Conservation (phyloP, 2,888 invertebrate species). For the Heliconius charithonia region DNA sequence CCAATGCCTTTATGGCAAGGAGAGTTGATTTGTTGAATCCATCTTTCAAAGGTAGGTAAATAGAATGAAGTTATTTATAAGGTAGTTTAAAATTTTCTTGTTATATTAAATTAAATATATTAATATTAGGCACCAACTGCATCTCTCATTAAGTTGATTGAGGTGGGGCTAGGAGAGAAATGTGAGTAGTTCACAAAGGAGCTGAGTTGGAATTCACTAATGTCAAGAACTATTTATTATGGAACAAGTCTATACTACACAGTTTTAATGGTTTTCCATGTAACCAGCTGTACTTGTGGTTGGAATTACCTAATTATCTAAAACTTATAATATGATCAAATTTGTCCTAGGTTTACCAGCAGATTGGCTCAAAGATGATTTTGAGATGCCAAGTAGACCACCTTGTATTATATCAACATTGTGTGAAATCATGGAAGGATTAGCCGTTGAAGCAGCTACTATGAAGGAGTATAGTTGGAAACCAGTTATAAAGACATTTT, state of each 20-base stretch:
- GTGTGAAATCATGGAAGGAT: constrained; percentile 91
- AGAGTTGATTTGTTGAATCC: constrained; percentile 94
- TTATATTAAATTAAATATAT: not conserved
- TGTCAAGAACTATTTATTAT: too few relatives aligned
- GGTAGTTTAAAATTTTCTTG: not conserved
- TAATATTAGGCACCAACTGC: too few relatives aligned
- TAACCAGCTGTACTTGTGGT: too few relatives aligned
- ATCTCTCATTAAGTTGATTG: too few relatives aligned
- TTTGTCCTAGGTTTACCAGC: constrained; percentile 86
- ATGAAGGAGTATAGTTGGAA: constrained; percentile 95
- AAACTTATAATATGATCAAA: not conserved
- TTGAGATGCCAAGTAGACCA: constrained; percentile 85
- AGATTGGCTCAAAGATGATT: constrained; percentile 85
- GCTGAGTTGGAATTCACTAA: too few relatives aligned
- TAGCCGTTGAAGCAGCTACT: constrained; percentile 93
- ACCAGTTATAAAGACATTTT: constrained; percentile 89
- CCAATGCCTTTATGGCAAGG: constrained; percentile 91
- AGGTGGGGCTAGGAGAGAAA: too few relatives aligned
- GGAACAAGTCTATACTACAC: too few relatives aligned
- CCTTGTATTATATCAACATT: constrained; percentile 93
- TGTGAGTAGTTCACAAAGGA: too few relatives aligned
- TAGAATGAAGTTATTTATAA: not conserved
- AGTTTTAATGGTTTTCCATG: too few relatives aligned
- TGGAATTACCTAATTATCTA: too few relatives aligned
- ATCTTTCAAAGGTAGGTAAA: constrained; percentile 87